Evolutionary conservation across 2,888 invertebrate genomes (phyloP).

Genomic region (Sesia apiformis): DNA sequence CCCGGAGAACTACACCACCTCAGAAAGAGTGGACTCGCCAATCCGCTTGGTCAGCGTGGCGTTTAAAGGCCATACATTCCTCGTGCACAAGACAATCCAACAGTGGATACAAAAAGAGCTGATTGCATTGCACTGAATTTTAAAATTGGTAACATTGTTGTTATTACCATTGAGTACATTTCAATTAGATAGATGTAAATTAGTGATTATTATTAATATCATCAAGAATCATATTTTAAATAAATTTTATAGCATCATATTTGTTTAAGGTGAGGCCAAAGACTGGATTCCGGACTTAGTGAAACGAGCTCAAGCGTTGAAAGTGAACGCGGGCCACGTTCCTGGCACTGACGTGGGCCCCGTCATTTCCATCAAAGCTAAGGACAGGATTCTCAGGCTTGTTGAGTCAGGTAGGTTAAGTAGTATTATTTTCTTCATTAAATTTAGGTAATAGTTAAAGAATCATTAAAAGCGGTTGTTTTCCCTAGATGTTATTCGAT

Average conservation of each 20-base stretch:
- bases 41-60: too few species aligned
- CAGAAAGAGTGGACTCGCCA: too few species aligned
- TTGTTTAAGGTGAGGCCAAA: conserved; percentile 80
- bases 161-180: too few species aligned
- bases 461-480: neutral
- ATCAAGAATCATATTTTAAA: neutral
- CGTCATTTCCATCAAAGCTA: conserved; percentile 94
- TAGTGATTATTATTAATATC: neutral
- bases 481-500: neutral
- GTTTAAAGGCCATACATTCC: too few species aligned
- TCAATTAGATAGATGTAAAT: neutral
- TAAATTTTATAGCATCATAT: neutral
- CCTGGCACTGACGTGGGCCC: conserved; percentile 91
- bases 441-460: neutral
- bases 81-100: too few species aligned
- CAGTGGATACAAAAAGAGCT: too few species aligned
- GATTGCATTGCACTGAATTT: too few species aligned
- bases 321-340: conserved; percentile 92
- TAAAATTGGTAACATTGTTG: too few species aligned
- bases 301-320: conserved; percentile 83
- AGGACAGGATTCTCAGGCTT: conserved; percentile 85
- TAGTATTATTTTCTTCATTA: neutral
- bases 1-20: too few species aligned
- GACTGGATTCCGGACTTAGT: conserved; percentile 96
- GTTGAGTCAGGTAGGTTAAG: conserved; percentile 80